Evolutionary conservation across 2,797 vertebrate genomes (phyloP), one percentile per base, ranked within the genome.

Genomic region (Hephaestus fuliginosus): DNA sequence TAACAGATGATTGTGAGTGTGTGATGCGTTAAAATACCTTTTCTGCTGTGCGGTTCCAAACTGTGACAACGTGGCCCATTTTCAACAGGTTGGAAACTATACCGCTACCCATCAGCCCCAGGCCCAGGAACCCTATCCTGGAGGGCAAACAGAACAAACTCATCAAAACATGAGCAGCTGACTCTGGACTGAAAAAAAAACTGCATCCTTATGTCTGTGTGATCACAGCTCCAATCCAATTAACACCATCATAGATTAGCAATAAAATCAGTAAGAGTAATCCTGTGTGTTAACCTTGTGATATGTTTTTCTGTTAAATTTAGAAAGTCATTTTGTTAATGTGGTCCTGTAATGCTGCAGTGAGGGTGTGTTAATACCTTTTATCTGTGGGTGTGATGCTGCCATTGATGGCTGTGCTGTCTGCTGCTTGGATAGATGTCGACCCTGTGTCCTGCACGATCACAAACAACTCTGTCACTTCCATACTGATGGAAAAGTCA

Each of bases 41-140:
- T 90, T 99, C 98, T 1, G 97, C 98, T n/a, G 98, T 99, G 89
- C 98, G 96, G 93, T 99, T 99, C 98, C 98, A 99, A 86, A 99
- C 98, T 0, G 98, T 99, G 80, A 99, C 98, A 0, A 97, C 96
- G 67, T 99, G 98, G 57, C 98, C 98, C 98, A 98, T 98, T 95
- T 99, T 99, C 85, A 99, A 91, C 78, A 99, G 94, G 92, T 99
- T 99, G 86, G 97, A 98, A 73, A 99, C 98, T 0, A 99, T 98
- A 28, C 98, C 98, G 75, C 98, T 99, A 58, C 98, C 98, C 98
- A 99, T 99, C 70, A 99, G 93, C 51, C 98, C 98, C 36, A 99
- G 95, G 20, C 98, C 98, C 56, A 99, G 96, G 94, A 99, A 99
- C 46, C 98, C 98, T 96, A 99, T 99, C 94, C 98, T 99, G 89